Evolutionary conservation across 2,797 vertebrate genomes (phyloP), one percentile per base, ranked within the genome.

Genomic region (Psittacula derbiana): DNA sequence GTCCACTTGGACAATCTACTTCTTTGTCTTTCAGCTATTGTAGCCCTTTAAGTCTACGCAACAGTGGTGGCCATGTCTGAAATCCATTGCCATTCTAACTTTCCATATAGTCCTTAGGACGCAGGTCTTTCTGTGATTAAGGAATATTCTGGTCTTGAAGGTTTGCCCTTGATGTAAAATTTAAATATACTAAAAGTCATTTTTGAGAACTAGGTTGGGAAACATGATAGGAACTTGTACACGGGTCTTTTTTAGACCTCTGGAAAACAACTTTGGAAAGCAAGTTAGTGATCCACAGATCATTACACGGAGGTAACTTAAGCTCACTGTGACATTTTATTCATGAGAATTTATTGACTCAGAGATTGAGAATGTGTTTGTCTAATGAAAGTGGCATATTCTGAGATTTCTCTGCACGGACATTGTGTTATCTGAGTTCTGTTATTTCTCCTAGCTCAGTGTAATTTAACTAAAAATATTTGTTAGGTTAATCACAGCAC

Each of bases 171-270:
- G 24, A 15, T 58, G 55, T 73, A 46, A 80, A 90, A 57, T 36
- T 47, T 40, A 53, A 44, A 36, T 36, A 12, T 19, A 17, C 16
- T 31, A 0, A 30, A 44, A 69, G 4, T 53, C 12, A 8, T 8
- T 61, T 88, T 61, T 46, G 46, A 82, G 41, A 64, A 27, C 7
- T 20, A 47, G 5, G 5, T 31, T 80, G 38, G 17, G 28, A 4
- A 58, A 28, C 2, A 0, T 41, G 20, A 33, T 67, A 52, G 19
- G 13, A 81, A 33, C 23, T 76, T 50, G 9, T 28, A 13, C 0
- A 1, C 16, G n/a, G 60, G 19, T 10, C 4, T 46, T 19, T 61
- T 86, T 84, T 55, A 86, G 60, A 24, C 7, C 23, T 64, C 12
- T 44, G 30, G 14, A 41, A 76, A 72, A 64, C 16, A 43, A 14